Evolutionary conservation across 2,888 invertebrate genomes (phyloP), one percentile per base, ranked within the genome.

Genomic region (Seira sanloemensis): DNA sequence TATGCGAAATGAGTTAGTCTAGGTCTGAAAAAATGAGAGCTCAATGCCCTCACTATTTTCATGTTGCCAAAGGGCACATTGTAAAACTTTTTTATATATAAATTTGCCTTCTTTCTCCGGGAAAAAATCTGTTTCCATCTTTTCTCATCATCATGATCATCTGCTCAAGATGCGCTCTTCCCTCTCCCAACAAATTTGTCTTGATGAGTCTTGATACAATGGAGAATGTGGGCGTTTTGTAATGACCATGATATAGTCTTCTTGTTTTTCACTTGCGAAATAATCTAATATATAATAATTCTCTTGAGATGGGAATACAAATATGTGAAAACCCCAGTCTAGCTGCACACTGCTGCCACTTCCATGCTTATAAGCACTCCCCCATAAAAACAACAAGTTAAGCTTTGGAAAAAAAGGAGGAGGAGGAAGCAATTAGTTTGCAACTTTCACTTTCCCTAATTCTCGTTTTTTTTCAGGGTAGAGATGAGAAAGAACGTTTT

Each of bases 401-500:
- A 12, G 12, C 37, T 37, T 37, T 37, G 12, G 37, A 37, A 37
- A 37, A 37, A 37, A 37, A 37, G 37, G 12, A 12, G 37, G 37
- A 74, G 74, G 68, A 74, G 80, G 80, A 80, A 80, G 80, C 80
- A 80, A 80, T 80, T 80, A 80, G 80, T 80, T 80, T 80, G 68
- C 74, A 80, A 80, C 73, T 80, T 80, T 80, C 68, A 54, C 79
- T 73, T 79, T 78, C 69, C 71, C 68, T 68, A 26, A 77, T 37
- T 37, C 37, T 37, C 37, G 4, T 37, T 12, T 37, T 37, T 37
- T 37, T 37, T 37, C 37, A 37, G n/a, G n/a, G n/a, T n/a, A n/a
- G n/a, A n/a, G 37, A 37, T 7, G 37, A 37, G 37, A 16, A 58
- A n/a, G 66, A 73, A 66, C 24, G 66, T 66, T 46, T 21, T 50